phyloP scores from a whole-genome alignment of 2,797 vertebrate species.

The Coccyzus lansbergi region DNA sequence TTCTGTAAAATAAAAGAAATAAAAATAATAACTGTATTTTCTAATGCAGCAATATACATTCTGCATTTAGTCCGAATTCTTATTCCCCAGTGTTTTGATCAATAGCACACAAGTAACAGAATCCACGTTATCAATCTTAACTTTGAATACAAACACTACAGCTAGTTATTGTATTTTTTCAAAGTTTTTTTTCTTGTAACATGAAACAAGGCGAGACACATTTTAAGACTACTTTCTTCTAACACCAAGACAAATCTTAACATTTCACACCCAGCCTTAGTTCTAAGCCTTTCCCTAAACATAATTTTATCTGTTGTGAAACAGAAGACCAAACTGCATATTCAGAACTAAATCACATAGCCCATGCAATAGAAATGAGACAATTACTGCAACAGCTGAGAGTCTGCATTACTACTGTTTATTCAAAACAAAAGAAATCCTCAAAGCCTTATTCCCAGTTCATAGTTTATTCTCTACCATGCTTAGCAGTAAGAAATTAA shows the following conservation, averaged over 20 bases:
- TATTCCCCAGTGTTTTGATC: conserved; percentile 5
- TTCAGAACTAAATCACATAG: conserved; percentile 1
- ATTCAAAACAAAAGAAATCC: background rate
- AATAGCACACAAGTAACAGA: conserved; percentile 27
- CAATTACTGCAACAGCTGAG: background rate
- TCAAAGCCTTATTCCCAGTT: background rate
- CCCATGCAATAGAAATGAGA: background rate
- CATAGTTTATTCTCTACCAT: background rate
- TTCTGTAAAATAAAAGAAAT: conserved; percentile 84
- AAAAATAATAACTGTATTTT: conserved; percentile 57
- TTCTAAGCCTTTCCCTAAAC: background rate
- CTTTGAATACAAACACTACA: conserved; percentile 10
- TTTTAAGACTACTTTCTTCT: background rate
- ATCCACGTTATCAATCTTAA: background rate
- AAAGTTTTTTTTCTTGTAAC: background rate
- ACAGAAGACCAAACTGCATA: background rate
- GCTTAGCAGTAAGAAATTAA: background rate
- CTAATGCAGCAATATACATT: conserved; percentile 38
- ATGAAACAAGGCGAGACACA: background rate
- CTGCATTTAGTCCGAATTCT: conserved; percentile 31
- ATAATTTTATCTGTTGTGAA: background rate
- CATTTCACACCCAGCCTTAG: background rate
- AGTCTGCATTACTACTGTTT: background rate
- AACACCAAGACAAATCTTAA: background rate
- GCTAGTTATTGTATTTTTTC: background rate